Evolutionary conservation across 2,113 vertebrate species (phyloP).

Genomic region (Bagarius yarrelli): DNA sequence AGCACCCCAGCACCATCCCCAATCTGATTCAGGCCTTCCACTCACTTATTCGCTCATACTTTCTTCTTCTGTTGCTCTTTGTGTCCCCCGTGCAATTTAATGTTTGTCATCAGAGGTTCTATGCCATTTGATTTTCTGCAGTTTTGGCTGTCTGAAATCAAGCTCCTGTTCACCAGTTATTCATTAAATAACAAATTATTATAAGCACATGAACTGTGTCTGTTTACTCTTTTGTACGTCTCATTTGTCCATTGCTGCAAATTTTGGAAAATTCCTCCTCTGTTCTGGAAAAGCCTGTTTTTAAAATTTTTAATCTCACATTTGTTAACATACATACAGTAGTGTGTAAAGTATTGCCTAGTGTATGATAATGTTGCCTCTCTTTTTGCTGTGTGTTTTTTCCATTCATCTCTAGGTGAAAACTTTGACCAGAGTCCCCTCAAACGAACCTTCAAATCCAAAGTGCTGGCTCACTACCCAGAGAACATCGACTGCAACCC

Average conservation of each 20-base stretch:
- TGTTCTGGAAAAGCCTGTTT: too few relatives aligned
- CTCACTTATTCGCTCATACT: too few relatives aligned
- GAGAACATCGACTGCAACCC: slow-evolving; percentile 92
- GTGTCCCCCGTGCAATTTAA: too few relatives aligned
- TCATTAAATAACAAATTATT: not conserved
- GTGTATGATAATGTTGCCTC: not conserved
- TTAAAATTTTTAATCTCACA: too few relatives aligned
- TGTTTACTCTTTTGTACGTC: not conserved
- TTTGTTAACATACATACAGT: too few relatives aligned
- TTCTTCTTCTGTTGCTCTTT: too few relatives aligned
- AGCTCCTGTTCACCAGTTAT: not conserved
- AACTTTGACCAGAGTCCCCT: slow-evolving; percentile 95
- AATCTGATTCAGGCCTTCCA: not conserved
- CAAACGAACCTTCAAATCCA: slow-evolving; percentile 94
- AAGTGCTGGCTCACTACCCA: slow-evolving; percentile 92
- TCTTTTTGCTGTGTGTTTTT: not conserved
- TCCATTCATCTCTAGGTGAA: slow-evolving; percentile 74
- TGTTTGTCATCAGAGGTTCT: too few relatives aligned
- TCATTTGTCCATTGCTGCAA: too few relatives aligned
- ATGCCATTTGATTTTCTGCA: too few relatives aligned
- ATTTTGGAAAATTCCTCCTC: too few relatives aligned
- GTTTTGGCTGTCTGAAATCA: not conserved
- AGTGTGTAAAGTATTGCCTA: too few relatives aligned
- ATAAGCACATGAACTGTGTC: not conserved
- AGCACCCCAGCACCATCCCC: not conserved